Conservation (phyloP, 2,888 invertebrate species). For the Platypus cylindrus region DNA sequence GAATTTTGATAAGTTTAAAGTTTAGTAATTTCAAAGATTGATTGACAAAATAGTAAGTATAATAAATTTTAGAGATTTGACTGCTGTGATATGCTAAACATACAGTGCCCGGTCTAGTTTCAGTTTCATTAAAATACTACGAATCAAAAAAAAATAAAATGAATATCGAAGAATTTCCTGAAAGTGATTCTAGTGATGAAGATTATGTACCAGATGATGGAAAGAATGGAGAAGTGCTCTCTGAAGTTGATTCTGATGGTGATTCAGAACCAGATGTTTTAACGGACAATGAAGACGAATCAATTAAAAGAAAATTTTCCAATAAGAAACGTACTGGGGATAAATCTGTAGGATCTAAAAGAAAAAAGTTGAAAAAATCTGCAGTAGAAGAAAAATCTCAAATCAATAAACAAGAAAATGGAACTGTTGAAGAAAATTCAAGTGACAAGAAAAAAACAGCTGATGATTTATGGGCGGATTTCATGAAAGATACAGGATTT, state of each 20-base stretch:
- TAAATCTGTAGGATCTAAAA: constrained; percentile 7
- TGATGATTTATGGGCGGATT: constrained; percentile 69
- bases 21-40: too few relatives aligned
- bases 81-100: too few relatives aligned
- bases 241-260: constrained; percentile 54
- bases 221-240: constrained; percentile 44
- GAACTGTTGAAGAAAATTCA: constrained; percentile 44
- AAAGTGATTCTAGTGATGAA: constrained; percentile 65
- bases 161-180: constrained; percentile 36
- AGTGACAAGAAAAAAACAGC: constrained; percentile 59
- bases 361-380: constrained; percentile 4
- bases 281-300: constrained; percentile 39
- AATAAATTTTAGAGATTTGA: too few relatives aligned
- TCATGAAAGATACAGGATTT: constrained; percentile 55
- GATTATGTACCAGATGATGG: constrained; percentile 56
- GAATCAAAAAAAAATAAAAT: constrained; percentile 9
- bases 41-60: too few relatives aligned
- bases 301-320: constrained; percentile 17
- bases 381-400: not conserved
- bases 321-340: constrained; percentile 18
- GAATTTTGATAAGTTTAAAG: too few relatives aligned
- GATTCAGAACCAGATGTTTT: constrained; percentile 47
- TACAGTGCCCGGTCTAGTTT: too few relatives aligned
- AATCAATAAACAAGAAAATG: constrained; percentile 14
- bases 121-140: too few relatives aligned